Evolutionary conservation across 2,797 vertebrate species (phyloP), one percentile per base, ranked within the genome.

Genomic region (Pseudomugil gertrudae): DNA sequence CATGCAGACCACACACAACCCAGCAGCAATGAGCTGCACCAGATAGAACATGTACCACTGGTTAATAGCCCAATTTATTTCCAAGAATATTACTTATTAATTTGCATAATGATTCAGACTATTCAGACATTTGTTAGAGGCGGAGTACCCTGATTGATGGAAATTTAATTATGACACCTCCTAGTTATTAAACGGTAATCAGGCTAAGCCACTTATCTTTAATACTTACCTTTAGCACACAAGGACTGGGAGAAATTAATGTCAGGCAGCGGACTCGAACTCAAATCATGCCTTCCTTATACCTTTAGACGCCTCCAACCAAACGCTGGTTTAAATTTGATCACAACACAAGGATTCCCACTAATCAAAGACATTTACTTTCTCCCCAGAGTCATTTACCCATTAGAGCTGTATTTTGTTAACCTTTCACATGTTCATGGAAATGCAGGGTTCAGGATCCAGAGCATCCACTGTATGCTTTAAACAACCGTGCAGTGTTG

Each of bases 81-180:
- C 86, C 14, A 59, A 69, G 90, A 92, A 92, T 92, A 92, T 92
- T 83, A 94, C 91, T 92, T 93, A 92, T 93, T 93, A 75, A 93
- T 94, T 92, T 93, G 88, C 92, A 93, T 92, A 92, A 93, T 90
- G 90, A 90, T 87, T 90, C 76, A 62, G 79, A 87, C 89, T 89
- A 91, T 87, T 93, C 81, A 83, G 79, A 89, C 85, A 84, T 91
- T 93, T 81, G 83, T 92, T 91, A 74, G 79, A 78, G 86, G 86
- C 78, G 76, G 83, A 87, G 87, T 69, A 54, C 58, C 47, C 26
- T 87, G 86, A 94, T 94, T 92, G 90, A 94, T 94, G 84, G 80
- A 81, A 91, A 93, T 94, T 90, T 92, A 94, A 94, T 93, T 92
- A 92, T 87, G 87, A 92, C 87, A 92, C 90, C 87, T 91, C 81